These are phyloP conservation scores for Xanthorhoe designata DNA, from an alignment of 2,888 invertebrate genomes.

Conservation along the genomic window DNA sequence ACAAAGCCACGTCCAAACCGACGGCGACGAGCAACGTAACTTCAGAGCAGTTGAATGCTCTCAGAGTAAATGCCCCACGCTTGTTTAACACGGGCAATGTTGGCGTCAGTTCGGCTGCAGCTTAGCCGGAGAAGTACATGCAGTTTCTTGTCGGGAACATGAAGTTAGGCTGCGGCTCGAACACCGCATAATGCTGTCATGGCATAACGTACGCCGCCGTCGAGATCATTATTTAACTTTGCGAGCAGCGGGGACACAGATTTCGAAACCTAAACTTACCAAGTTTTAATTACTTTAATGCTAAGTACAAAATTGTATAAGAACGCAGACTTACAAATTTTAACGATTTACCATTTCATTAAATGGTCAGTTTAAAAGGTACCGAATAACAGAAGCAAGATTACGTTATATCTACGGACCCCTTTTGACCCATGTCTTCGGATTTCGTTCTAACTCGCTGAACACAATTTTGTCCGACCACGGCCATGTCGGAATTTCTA, in stretches of 20 bases:
- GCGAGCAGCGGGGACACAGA: neutral
- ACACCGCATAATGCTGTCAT: slow-evolving; percentile 16
- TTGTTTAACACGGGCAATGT: neutral
- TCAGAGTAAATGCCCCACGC: neutral
- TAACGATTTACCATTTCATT: too few species aligned
- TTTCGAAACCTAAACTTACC: neutral
- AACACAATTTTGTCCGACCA: neutral
- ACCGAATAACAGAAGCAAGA: neutral
- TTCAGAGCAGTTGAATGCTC: neutral
- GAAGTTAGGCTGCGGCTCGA: slow-evolving; percentile 1
- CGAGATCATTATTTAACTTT: slow-evolving; percentile 7
- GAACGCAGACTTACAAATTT: too few species aligned
- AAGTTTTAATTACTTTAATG: neutral
- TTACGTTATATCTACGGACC: neutral
- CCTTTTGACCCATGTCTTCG: neutral
- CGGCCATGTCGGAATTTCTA: neutral
- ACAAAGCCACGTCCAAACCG: slow-evolving; percentile 11
- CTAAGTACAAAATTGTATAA: too few species aligned
- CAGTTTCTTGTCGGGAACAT: slow-evolving; percentile 20
- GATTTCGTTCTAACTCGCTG: neutral
- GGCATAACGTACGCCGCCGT: slow-evolving; percentile 1
- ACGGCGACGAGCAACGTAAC: neutral
- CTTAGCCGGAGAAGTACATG: slow-evolving; percentile 8
- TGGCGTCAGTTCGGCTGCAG: neutral
- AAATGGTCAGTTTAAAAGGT: too few species aligned